Base-by-base conservation (phyloP, 2,797 vertebrate species). In the Streptopelia turtur region DNA sequence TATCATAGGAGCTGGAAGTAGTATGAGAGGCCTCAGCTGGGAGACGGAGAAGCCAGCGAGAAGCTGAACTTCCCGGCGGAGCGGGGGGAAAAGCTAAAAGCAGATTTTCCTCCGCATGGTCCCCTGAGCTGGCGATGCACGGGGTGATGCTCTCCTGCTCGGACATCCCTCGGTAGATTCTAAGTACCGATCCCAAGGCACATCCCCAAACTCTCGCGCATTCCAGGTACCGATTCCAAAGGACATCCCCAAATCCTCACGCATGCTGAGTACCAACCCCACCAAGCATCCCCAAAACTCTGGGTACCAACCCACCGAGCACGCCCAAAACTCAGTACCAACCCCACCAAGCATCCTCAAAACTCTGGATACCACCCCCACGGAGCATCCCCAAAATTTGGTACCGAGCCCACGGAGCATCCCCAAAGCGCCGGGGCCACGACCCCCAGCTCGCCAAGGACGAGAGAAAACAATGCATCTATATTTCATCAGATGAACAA, bases 1-100 rank as follows among this genome's bases (percentile, higher is more conserved):
- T 99, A 99, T 99, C 99, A 99, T 97, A 98, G 99, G 98, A 98
- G 99, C 98, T 98, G 99, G 98, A 98, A 99, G 98, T 97, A 98
- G 99, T 97, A 98, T 98, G 97, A 98, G 97, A 98, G 99, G 98
- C 98, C 98, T 98, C 98, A 98, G 98, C 98, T 97, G 98, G 98
- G 98, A 98, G 98, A 98, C 95, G 94, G 97, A 95, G 93, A 93
- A 89, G 97, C 75, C 93, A 97, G 94, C 28, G 93, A 97, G 96
- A n/a, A 47, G 83, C 91, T 75, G 15, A 95, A 93, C 96, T 97
- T 94, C 87, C 75, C 70, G 49, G 80, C 33, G 18, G 63, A 65
- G 81, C 57, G 24, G 70, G 52, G 78, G 53, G 77, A 2, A 13
- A 45, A 83, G 33, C 14, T 22, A 41, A 49, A 16, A 66, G 72